phyloP scores from a whole-genome alignment of 2,888 invertebrate genomes.

The Brenthis ino region DNA sequence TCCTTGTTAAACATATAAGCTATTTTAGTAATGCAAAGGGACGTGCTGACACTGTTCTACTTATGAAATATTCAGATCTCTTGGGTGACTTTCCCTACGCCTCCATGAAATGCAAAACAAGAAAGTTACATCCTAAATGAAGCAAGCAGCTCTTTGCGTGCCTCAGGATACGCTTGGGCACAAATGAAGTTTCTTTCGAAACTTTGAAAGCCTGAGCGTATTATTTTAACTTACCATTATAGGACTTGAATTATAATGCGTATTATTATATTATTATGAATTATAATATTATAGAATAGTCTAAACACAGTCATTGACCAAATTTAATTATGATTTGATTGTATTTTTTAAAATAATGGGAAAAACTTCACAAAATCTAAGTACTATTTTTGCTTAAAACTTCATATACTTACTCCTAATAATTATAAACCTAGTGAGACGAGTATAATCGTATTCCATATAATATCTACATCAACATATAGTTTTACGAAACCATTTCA shows the following conservation, averaged over 20 bases:
- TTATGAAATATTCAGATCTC: constrained; percentile 77
- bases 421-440: too few species aligned
- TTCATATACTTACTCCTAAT: too few species aligned
- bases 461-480: too few species aligned
- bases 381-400: too few species aligned
- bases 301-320: too few species aligned
- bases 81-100: constrained; percentile 68
- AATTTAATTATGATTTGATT: neutral
- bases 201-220: constrained; percentile 32
- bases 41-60: constrained; percentile 65
- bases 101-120: constrained; percentile 76
- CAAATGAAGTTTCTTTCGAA: constrained; percentile 70
- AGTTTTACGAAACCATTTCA: too few species aligned
- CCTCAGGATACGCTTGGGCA: constrained; percentile 52
- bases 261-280: too few species aligned
- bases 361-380: too few species aligned
- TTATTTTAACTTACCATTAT: constrained; percentile 27
- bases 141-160: constrained; percentile 51
- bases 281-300: too few species aligned
- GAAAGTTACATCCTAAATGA: constrained; percentile 77
- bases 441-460: too few species aligned
- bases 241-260: constrained; percentile 17
- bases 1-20: constrained; percentile 32
- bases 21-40: constrained; percentile 60
- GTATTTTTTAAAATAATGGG: neutral